Base-by-base conservation (phyloP, 2,113 vertebrate genomes). In the Takifugu bimaculatus region DNA sequence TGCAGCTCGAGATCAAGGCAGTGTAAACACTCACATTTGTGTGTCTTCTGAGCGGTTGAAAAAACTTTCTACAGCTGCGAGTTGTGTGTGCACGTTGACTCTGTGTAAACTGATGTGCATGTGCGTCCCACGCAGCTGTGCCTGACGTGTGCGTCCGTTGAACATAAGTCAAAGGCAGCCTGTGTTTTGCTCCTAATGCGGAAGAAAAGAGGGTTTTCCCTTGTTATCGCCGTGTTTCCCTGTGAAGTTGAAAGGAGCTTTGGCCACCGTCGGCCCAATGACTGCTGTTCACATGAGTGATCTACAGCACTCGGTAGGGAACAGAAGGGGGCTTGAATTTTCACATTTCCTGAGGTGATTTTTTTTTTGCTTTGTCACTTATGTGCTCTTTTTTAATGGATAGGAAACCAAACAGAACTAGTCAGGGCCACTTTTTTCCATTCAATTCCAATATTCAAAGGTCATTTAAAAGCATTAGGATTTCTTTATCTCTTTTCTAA, bases 181-280 rank as follows among this genome's bases (percentile, higher is more conserved):
- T 68, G 48, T 32, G 45, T 53, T 32, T 57, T 15, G 7, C 52
- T 10, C 50, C 39, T 73, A 63, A 77, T 61, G 65, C 62, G 35
- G 63, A 72, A 59, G 47, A 68, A 68, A 75, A 75, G 42, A 56
- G 60, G 26, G 10, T 76, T 72, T 84, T 82, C 73, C 58, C 70
- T 56, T 68, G 42, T 75, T 74, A 57, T 14, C 26, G 57, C 49
- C 70, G 14, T 47, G 58, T 54, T 76, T 48, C 63, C 50, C 48
- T 73, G 67, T 68, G 62, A 75, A 67, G 63, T 49, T 15, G 49
- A 15, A 58, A 62, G 26, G 43, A 50, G 57, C 68, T 73, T 11
- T 62, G 74, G 63, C n/a, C 4, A 51, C 68, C 65, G 70, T 74
- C 74, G 70, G 55, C 58, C 49, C 42, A 75, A 79, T 69, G 28